Base-by-base conservation (phyloP, 1,140 invertebrate species). In the Linepithema humile region DNA sequence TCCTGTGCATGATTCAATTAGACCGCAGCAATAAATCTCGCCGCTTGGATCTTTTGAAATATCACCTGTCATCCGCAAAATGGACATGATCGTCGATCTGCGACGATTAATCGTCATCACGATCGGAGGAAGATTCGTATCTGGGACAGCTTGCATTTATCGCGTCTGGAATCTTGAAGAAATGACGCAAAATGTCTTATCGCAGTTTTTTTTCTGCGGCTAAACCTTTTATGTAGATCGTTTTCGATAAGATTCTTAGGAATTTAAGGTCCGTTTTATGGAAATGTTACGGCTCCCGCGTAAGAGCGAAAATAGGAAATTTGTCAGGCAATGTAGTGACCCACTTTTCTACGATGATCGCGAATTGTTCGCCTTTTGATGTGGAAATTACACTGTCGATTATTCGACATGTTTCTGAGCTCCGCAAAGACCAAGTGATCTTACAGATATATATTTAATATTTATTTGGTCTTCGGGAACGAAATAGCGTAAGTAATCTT, bases 31-130 rank as follows among this genome's bases (percentile, higher is more conserved):
- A 82, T 48, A 26, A 72, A 59, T 55, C 59, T 26, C 43, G 29
- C 9, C 29, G 29, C 26, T 60, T 75, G 20, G 10, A 60, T 50
- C 43, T n/a, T 69, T 59, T 32, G 32, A 38, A 29, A 2, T 29
- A 20, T 69, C 10, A 6, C 3, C 43, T 45, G 15, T 45, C 43
- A 45, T 0, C 32, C 10, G 15, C 32, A 64, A 23, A 53, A 5
- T 55, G 20, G 20, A 75, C 43, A 6, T 70, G 15, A 29, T 40
- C 45, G 59, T 82, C 38, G 15, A 23, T 59, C 65, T 74, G 60
- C 72, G 64, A 70, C 45, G 84, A 86, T 86, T 84, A 78, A 86
- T 84, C 64, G 72, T 84, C 62, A 35, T 55, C 23, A 55, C 64
- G 64, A 83, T 77, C 35, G 50, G 35, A 35, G 57, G 40, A 50